Evolutionary conservation across 2,888 invertebrate species (phyloP), one percentile per base, ranked within the genome.

Genomic region (Gymnocheta viridis): DNA sequence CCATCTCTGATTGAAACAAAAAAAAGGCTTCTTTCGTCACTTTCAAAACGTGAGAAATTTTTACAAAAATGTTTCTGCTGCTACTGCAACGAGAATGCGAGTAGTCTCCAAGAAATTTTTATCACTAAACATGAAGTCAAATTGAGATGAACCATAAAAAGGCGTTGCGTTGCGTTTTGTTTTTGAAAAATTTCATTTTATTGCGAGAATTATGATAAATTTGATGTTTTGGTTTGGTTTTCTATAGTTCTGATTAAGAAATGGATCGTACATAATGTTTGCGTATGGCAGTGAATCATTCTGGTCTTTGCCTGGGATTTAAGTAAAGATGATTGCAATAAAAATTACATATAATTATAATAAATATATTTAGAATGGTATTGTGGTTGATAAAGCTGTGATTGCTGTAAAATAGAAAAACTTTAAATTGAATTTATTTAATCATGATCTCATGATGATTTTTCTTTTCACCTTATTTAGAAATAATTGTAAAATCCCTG

Each of bases 111-210:
- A 58, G 56, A 58, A 69, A 41, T 10, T 38, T 56, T 82, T 70
- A 82, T 82, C 81, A 69, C 74, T 64, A 27, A 67, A 81, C n/a
- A 44, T 78, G 19, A 69, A 69, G 77, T 77, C 77, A 77, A 60
- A 60, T 67, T 35, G 32, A 38, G 54, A 62, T 62, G 81, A 82
- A 76, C 81, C 81, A 62, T 82, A 47, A 70, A 69, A 69, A 69
- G 32, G 74, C 62, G 81, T 76, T 76, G 47, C 32, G 44, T 47
- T 58, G 67, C n/a, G 14, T 58, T 58, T 35, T 77, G 67, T n/a
- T 67, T 67, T 77, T 38, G n/a, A 35, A 47, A 38, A 19, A n/a
- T 58, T 47, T 35, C 44, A 27, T 56, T 77, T 77, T 38, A 67
- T 49, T 56, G 44, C 66, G 12, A 29, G 67, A 69, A 69, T 38